These are phyloP conservation scores for Unio delphinus DNA, from an alignment of 2,888 invertebrate genomes.

Conservation along the genomic window DNA sequence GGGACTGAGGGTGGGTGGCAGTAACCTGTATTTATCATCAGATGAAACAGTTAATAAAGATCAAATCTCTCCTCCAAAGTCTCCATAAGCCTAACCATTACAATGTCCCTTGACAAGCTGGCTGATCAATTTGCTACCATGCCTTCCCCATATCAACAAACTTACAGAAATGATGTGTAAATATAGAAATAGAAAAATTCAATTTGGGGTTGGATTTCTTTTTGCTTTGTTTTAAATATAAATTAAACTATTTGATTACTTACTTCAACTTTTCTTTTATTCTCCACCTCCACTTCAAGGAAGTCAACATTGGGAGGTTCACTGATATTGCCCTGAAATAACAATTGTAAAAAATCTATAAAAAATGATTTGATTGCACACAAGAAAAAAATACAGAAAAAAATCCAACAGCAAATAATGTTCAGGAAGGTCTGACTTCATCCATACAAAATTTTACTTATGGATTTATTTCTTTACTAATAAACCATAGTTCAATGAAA, in stretches of 20 bases:
- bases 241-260: slow-evolving; percentile 3
- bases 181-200: background rate
- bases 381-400: background rate
- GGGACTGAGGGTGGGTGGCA: too few relatives aligned
- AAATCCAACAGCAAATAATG: background rate
- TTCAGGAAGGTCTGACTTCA: background rate
- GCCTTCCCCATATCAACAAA: background rate
- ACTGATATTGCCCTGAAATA: slow-evolving; percentile 58
- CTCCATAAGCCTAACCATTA: too few relatives aligned
- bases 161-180: too few relatives aligned
- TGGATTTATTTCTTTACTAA: too few relatives aligned
- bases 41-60: too few relatives aligned
- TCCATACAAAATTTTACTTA: too few relatives aligned
- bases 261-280: slow-evolving; percentile 52
- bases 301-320: slow-evolving; percentile 73
- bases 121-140: background rate
- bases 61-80: too few relatives aligned
- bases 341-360: background rate
- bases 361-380: background rate
- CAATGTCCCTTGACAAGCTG: background rate
- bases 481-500: too few relatives aligned
- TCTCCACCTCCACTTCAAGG: slow-evolving; percentile 70
- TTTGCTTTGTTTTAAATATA: background rate
- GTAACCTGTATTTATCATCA: too few relatives aligned
- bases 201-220: too few relatives aligned